Evolutionary conservation across 1,140 invertebrate genomes (phyloP).

Genomic region (Campoletis sonorensis): DNA sequence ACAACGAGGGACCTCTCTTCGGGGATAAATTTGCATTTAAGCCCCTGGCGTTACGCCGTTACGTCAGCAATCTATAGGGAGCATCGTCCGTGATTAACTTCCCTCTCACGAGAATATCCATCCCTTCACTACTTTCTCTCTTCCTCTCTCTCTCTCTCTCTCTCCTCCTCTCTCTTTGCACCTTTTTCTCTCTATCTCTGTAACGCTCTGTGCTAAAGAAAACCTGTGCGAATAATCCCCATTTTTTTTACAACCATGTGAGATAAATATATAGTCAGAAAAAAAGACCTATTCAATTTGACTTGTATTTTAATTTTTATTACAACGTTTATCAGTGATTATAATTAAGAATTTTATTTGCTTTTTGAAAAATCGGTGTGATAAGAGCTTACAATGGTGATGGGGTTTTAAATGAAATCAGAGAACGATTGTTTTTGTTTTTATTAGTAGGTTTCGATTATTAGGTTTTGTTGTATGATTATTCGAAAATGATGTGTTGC

Average conservation of each 20-base stretch:
- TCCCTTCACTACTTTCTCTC: neutral
- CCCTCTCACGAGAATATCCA: constrained; percentile 6
- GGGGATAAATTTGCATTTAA: constrained; percentile 34
- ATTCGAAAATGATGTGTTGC: neutral
- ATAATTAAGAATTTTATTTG: too few species aligned
- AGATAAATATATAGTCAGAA: neutral
- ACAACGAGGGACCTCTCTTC: neutral
- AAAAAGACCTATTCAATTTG: neutral
- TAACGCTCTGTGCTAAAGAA: neutral
- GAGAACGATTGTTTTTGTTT: neutral
- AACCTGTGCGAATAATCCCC: neutral
- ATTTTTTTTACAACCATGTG: neutral
- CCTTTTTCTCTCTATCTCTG: neutral
- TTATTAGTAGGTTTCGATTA: neutral
- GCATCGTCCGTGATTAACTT: constrained; percentile 31
- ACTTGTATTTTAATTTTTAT: neutral
- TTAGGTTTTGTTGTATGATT: neutral
- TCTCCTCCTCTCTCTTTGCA: neutral
- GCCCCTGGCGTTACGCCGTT: constrained; percentile 17
- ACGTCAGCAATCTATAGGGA: constrained; percentile 23
- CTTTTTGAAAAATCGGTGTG: too few species aligned
- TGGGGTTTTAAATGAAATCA: neutral
- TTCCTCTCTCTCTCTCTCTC: constrained; percentile 13
- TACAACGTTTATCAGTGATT: neutral
- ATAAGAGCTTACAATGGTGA: too few species aligned